Percentiles rank a stretch among this genome's conserved stretches.
Evolutionary conservation across 2,888 invertebrate species (phyloP).

Genomic region (Adineta ricciae): DNA sequence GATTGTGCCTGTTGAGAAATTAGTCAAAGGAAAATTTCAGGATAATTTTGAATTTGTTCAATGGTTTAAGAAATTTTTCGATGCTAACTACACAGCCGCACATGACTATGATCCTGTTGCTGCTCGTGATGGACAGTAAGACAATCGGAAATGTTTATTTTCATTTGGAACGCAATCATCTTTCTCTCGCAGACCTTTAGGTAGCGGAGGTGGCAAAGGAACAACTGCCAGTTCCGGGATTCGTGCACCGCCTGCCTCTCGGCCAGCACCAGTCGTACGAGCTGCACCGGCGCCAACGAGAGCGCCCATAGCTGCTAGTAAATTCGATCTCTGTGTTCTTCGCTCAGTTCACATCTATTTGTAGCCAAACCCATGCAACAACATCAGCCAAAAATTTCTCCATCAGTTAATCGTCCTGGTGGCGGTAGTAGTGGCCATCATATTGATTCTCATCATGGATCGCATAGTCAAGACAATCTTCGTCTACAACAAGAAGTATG

Average conservation of each 20-base stretch:
- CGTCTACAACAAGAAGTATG: neutral
- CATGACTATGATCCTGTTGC: slow-evolving; percentile 84
- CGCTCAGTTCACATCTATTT: neutral
- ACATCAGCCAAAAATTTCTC: neutral
- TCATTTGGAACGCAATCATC: too few relatives aligned
- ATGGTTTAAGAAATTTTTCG: slow-evolving; percentile 99
- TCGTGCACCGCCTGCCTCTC: neutral
- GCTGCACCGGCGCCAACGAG: neutral
- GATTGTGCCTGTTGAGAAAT: slow-evolving; percentile 96
- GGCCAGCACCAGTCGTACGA: neutral
- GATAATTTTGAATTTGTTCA: slow-evolving; percentile 99
- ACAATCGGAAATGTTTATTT: slow-evolving; percentile 4
- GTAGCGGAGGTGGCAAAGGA: slow-evolving; percentile 31
- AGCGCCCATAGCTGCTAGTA: neutral
- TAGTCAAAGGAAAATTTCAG: slow-evolving; percentile 98
- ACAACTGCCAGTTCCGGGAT: slow-evolving; percentile 28
- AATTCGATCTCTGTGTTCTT: too few relatives aligned
- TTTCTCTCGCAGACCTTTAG: neutral
- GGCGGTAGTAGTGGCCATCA: neutral
- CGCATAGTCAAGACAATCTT: neutral
- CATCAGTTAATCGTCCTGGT: slow-evolving; percentile 15
- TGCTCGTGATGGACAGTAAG: slow-evolving; percentile 59
- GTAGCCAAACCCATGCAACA: neutral
- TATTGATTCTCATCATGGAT: neutral
- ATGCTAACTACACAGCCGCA: slow-evolving; percentile 90